Conservation (phyloP, 2,888 invertebrate genomes). For the Poecilus cupreus region DNA sequence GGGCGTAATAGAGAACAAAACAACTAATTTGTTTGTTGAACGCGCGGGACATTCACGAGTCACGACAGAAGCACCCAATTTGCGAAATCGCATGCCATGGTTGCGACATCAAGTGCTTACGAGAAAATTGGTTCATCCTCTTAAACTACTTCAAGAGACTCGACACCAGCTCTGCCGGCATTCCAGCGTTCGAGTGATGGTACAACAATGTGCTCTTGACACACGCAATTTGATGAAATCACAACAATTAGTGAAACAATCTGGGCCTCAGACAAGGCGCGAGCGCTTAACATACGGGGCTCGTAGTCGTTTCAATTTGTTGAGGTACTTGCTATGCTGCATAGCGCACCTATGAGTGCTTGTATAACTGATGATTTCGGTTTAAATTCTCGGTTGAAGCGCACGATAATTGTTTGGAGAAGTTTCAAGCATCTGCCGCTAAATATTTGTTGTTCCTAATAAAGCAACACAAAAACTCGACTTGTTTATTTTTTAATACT, state of each 20-base stretch:
- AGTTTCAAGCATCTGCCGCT: neutral
- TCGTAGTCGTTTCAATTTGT: neutral
- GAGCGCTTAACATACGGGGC: constrained; percentile 59
- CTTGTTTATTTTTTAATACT: neutral
- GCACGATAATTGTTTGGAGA: neutral
- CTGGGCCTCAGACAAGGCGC: constrained; percentile 32
- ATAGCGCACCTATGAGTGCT: neutral
- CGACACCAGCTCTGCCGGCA: constrained; percentile 65
- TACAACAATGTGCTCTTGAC: constrained; percentile 65
- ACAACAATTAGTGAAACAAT: constrained; percentile 66
- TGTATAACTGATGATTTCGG: neutral
- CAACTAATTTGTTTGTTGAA: constrained; percentile 53
- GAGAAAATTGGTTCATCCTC: constrained; percentile 70
- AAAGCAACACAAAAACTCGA: neutral
- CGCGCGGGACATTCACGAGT: constrained; percentile 42
- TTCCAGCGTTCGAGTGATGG: constrained; percentile 66
- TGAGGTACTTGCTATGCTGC: neutral
- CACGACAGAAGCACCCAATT: constrained; percentile 44
- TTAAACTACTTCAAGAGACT: constrained; percentile 60
- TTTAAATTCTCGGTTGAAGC: neutral
- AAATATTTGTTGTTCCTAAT: constrained; percentile 10
- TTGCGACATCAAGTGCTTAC: constrained; percentile 68
- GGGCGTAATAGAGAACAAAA: constrained; percentile 48
- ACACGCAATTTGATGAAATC: constrained; percentile 63
- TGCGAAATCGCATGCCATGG: constrained; percentile 63